Conservation (phyloP, 2,113 vertebrate species). For the Raja brachyura region DNA sequence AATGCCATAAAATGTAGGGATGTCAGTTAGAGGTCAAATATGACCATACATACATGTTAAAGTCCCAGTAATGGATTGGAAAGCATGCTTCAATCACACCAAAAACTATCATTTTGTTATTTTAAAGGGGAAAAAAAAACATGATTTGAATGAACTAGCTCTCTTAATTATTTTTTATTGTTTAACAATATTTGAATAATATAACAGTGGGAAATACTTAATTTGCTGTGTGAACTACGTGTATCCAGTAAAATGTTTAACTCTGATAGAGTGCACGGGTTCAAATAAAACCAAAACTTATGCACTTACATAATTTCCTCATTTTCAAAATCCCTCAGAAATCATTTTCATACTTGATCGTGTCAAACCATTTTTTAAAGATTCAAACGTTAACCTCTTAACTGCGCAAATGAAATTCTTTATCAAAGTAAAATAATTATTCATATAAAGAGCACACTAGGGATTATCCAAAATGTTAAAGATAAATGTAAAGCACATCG, state of each 20-base stretch:
- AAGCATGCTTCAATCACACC: background rate
- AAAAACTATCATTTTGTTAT: background rate
- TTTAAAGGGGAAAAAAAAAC: background rate
- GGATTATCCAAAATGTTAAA: background rate
- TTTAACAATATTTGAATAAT: background rate
- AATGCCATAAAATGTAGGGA: background rate
- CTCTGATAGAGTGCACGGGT: background rate
- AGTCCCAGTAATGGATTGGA: background rate
- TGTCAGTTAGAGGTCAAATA: slow-evolving; percentile 15
- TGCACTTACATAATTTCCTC: background rate
- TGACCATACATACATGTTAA: background rate
- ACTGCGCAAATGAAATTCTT: background rate
- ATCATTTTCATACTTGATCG: background rate
- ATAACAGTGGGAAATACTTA: background rate
- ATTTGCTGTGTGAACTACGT: background rate
- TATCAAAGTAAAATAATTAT: slow-evolving; percentile 20
- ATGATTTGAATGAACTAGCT: background rate
- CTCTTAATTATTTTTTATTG: background rate
- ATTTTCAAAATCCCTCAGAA: slow-evolving; percentile 7
- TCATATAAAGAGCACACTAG: background rate
- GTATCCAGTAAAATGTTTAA: background rate
- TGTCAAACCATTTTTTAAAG: background rate
- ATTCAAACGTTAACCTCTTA: background rate
- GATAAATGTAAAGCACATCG: slow-evolving; percentile 11
- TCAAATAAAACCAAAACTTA: background rate